Evolutionary conservation across 2,888 invertebrate species (phyloP), one percentile per base, ranked within the genome.

Genomic region (Petrophora chlorosata): DNA sequence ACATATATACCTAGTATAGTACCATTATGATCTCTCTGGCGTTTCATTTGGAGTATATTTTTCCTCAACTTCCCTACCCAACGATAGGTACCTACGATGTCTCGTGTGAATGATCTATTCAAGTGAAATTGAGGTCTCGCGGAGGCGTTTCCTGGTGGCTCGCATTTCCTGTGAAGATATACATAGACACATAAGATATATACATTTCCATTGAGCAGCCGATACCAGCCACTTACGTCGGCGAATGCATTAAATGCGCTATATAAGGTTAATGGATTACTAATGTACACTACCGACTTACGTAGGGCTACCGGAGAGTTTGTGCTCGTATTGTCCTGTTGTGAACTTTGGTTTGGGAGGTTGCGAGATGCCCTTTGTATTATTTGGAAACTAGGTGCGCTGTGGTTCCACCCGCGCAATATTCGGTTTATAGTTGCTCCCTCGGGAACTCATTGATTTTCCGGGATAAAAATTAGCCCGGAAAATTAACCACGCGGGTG

Each of bases 61-160:
- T n/a, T n/a, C n/a, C n/a, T n/a, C n/a, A n/a, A n/a, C n/a, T n/a
- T n/a, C n/a, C n/a, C n/a, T n/a, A n/a, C n/a, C n/a, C n/a, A n/a
- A n/a, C n/a, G n/a, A n/a, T n/a, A n/a, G n/a, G n/a, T n/a, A n/a
- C n/a, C 35, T n/a, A 2, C 14, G 13, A 19, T 34, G 32, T 15
- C 33, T 34, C 35, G 39, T 46, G 30, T 34, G 41, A 47, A 47
- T 36, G 40, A 36, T 41, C 47, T 41, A 35, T 36, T 53, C 51
- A 41, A 76, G 74, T 69, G 74, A 78, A 78, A 76, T 76, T 73
- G 78, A 73, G 76, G 73, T 56, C 71, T 54, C 56, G 63, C 54
- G 62, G 57, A 65, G 73, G 69, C 65, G 69, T 67, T 76, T 67
- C 71, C 67, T 67, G 59, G 59, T 56, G 57, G 58, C 61, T 67